These are phyloP conservation scores for Rutilus rutilus DNA, from an alignment of 2,113 vertebrate genomes.

Conservation along the genomic window DNA sequence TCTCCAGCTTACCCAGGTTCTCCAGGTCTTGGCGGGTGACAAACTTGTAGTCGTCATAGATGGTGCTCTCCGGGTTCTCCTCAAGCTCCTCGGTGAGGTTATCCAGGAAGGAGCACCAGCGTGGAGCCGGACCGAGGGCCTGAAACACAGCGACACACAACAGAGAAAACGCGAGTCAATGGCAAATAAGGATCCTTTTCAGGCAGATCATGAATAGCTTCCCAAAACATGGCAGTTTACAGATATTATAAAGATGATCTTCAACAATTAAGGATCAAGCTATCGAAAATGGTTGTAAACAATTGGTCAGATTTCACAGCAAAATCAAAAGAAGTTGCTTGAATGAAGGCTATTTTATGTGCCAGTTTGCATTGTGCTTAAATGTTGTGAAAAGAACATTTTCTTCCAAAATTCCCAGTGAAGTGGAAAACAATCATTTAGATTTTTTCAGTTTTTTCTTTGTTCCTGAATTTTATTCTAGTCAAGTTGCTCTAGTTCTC, in stretches of 20 bases:
- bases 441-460: no score
- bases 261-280: background rate
- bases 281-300: background rate
- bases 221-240: background rate
- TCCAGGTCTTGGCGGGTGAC: constrained; percentile 95
- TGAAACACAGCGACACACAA: constrained; percentile 54
- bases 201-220: background rate
- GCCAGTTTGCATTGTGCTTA: background rate
- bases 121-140: constrained; percentile 94
- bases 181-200: background rate
- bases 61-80: constrained; percentile 94
- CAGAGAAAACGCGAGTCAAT: background rate
- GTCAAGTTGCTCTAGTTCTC: no score
- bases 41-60: constrained; percentile 98
- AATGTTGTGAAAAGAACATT: background rate
- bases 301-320: background rate
- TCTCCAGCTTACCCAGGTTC: constrained; percentile 82
- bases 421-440: no score
- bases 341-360: background rate
- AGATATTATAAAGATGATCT: background rate
- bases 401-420: background rate
- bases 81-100: constrained; percentile 95
- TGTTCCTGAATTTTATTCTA: no score
- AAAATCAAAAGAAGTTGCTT: background rate
- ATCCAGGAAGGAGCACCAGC: constrained; percentile 97